Percentiles rank a stretch among this genome's conserved stretches.
phyloP scores from a whole-genome alignment of 2,113 vertebrate genomes.

The Bagarius yarrelli region DNA sequence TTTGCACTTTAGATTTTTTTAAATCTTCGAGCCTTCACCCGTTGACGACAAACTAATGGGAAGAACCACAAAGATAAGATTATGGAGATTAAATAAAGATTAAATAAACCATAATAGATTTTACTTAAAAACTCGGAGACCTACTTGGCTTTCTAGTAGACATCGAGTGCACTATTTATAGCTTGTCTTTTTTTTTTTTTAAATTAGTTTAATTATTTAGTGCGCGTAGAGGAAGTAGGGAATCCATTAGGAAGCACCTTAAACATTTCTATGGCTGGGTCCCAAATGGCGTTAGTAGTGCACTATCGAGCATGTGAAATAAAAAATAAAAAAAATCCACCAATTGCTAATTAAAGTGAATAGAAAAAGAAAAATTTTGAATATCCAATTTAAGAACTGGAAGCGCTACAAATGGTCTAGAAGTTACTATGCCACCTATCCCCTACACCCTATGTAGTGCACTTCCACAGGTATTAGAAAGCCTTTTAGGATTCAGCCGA shows the following conservation, averaged over 20 bases:
- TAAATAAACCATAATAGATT: background rate
- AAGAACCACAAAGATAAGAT: background rate
- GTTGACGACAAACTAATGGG: background rate
- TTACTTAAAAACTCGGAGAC: background rate
- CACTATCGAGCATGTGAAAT: background rate
- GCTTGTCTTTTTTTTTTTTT: background rate
- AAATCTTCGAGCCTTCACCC: background rate
- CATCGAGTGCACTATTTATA: background rate
- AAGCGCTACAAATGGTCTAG: background rate
- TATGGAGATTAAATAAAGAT: slow-evolving; percentile 19
- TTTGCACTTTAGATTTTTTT: slow-evolving; percentile 26
- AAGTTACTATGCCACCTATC: background rate
- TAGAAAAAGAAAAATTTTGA: background rate
- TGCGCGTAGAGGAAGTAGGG: background rate
- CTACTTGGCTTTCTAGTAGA: background rate
- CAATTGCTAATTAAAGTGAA: slow-evolving; percentile 8
- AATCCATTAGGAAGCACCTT: background rate
- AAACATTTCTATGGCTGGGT: background rate
- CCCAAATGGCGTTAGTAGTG: background rate
- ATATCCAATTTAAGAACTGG: background rate
- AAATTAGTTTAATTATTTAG: too few relatives aligned
- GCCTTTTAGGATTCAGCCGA: background rate
- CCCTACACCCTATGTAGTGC: slow-evolving; percentile 2
- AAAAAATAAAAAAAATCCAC: too few relatives aligned
- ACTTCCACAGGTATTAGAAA: background rate